Percentiles rank a stretch among this genome's conserved stretches.
phyloP scores from a whole-genome alignment of 2,888 invertebrate genomes.

The Perizoma flavofasciatum region DNA sequence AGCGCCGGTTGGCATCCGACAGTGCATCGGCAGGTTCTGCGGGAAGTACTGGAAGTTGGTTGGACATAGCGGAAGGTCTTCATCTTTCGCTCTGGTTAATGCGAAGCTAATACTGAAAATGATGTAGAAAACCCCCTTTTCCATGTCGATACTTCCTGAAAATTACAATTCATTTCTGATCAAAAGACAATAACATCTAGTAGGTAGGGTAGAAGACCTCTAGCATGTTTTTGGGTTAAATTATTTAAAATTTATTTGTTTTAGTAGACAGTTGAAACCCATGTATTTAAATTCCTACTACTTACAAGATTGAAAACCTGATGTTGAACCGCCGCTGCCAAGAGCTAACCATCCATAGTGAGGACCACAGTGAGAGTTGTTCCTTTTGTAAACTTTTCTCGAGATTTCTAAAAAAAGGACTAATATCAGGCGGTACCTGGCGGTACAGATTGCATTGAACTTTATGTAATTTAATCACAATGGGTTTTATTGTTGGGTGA shows the following conservation, averaged over 20 bases:
- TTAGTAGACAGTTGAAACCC: not conserved
- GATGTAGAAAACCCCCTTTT: constrained; percentile 27
- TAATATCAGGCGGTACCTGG: constrained; percentile 37
- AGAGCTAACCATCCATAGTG: constrained; percentile 23
- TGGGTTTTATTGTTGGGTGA: constrained; percentile 33
- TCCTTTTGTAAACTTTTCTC: constrained; percentile 48
- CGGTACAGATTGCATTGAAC: constrained; percentile 34
- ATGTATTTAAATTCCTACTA: constrained; percentile 9
- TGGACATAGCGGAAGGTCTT: constrained; percentile 67
- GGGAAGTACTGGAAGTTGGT: constrained; percentile 66
- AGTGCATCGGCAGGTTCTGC: constrained; percentile 74
- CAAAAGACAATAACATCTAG: not conserved
- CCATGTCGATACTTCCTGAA: constrained; percentile 52
- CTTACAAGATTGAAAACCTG: constrained; percentile 7
- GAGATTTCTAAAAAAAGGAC: constrained; percentile 37
- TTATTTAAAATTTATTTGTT: not conserved
- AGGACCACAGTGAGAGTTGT: constrained; percentile 14
- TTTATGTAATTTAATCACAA: constrained; percentile 46
- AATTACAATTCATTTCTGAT: not conserved
- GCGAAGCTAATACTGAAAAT: constrained; percentile 41
- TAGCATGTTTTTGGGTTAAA: too few species aligned
- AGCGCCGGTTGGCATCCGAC: constrained; percentile 61
- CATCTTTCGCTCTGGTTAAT: constrained; percentile 42
- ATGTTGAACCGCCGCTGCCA: constrained; percentile 13
- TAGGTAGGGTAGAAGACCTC: too few species aligned